Evolutionary conservation across 2,113 vertebrate species (phyloP).

Genomic region (Heloderma charlesbogerti): DNA sequence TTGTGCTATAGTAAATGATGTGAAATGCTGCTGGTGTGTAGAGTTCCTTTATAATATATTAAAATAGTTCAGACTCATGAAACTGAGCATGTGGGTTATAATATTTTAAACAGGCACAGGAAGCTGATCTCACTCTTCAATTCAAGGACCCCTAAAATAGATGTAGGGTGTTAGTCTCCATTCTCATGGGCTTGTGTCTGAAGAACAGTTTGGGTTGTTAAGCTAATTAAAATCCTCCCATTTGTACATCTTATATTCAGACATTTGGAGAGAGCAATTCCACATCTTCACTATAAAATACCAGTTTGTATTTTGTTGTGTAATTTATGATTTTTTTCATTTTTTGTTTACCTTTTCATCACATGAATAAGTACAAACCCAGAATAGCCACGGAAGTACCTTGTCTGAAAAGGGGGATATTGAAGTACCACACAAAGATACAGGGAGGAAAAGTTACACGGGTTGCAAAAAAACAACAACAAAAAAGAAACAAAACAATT

Average conservation of each 20-base stretch:
- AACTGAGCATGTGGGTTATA: background rate
- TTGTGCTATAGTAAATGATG: background rate
- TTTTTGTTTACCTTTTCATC: background rate
- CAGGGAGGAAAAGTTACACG: background rate
- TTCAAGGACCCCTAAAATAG: constrained; percentile 14
- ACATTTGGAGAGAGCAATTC: background rate
- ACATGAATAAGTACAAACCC: background rate
- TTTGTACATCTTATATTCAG: background rate
- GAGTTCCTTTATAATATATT: background rate
- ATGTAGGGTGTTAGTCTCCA: constrained; percentile 1
- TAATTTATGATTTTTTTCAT: background rate
- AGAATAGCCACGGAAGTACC: background rate
- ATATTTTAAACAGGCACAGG: background rate
- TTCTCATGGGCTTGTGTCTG: constrained; percentile 3
- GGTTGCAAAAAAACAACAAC: background rate
- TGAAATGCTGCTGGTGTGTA: background rate
- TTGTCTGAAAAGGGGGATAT: background rate
- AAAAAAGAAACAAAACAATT: background rate
- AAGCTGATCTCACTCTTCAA: background rate
- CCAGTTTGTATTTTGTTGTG: background rate
- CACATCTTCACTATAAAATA: background rate
- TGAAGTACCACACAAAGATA: background rate
- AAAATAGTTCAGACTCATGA: background rate
- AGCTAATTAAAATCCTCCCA: constrained; percentile 3
- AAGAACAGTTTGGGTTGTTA: constrained; percentile 4